Percentiles rank a stretch among this genome's conserved stretches.
phyloP scores from a whole-genome alignment of 2,797 vertebrate genomes.

The Neosilurus mollespiculum region DNA sequence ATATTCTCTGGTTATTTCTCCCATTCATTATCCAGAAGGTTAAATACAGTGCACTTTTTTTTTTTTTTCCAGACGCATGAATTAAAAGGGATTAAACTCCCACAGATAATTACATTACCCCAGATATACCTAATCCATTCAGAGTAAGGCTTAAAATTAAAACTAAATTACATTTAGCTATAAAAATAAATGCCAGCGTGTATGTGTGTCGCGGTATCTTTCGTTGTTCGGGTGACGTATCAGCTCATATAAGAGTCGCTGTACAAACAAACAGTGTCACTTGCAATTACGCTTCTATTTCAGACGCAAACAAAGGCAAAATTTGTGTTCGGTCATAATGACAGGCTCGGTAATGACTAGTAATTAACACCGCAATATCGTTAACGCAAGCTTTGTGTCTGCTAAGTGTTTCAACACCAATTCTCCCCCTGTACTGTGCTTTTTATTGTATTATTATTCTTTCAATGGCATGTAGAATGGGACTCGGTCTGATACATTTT shows the following conservation, averaged over 20 bases:
- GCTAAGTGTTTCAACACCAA: slow-evolving; percentile 32
- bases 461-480: slow-evolving; percentile 17
- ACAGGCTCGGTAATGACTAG: slow-evolving; percentile 27
- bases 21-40: neutral
- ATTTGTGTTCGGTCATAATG: slow-evolving; percentile 38
- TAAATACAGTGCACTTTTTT: neutral
- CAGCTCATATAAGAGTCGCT: neutral
- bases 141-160: neutral
- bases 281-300: slow-evolving; percentile 39
- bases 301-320: slow-evolving; percentile 33
- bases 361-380: slow-evolving; percentile 37
- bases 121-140: neutral
- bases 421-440: slow-evolving; percentile 21
- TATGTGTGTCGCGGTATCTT: neutral
- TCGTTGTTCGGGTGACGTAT: neutral
- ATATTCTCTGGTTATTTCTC: neutral
- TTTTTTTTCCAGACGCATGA: neutral
- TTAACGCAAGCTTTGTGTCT: slow-evolving; percentile 24
- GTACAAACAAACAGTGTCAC: slow-evolving; percentile 23
- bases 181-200: neutral
- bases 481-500: slow-evolving; percentile 4
- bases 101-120: neutral
- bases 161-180: neutral
- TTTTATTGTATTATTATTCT: slow-evolving; percentile 41
- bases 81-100: no score